Base-by-base conservation (phyloP, 2,888 invertebrate genomes). In the Tetranychus truncatus region DNA sequence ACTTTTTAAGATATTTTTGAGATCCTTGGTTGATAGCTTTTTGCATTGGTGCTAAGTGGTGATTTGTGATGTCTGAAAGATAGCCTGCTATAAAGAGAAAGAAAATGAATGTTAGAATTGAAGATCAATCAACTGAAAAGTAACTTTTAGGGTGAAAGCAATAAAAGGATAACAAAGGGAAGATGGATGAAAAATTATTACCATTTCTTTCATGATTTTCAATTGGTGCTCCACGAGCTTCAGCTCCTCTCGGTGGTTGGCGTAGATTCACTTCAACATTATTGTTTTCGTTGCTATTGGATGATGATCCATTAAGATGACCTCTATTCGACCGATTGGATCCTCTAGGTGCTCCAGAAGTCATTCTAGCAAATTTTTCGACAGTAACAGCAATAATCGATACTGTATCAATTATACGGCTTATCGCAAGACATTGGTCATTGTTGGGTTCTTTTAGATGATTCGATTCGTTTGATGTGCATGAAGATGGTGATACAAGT, bases 1-100 rank as follows among this genome's bases (percentile, higher is more conserved):
- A 78, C 46, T 75, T 76, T n/a, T 77, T 76, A 34, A 76, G 66
- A 73, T 55, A 66, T 45, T 65, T 73, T 73, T 73, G 73, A 73
- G 73, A 73, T 73, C 73, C 24, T 34, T n/a, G 20, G 34, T 73
- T 18, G 9, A 45, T 69, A 34, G 55, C 34, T 69, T 76, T 74
- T 65, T 74, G 69, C 21, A 75, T 71, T 55, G 55, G 75, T 20
- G 75, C 46, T 71, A 71, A 72, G 45, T n/a, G n/a, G 45, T n/a
- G n/a, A 46, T 72, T 72, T 24, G 72, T 72, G 11, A 72, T 72
- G 11, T 72, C 72, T 44, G 44, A n/a, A 34, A 72, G 46, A 45
- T 24, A 45, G 4, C 72, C 72, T 72, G 72, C 5, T 44, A 20
- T 34, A 34, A 34, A 34, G 34, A 55, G 55, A 55, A 6, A 69